A percentile compares a stretch with the other conserved stretches of the same genome.
phyloP scores from a whole-genome alignment of 2,113 vertebrate species.

The Colossoma macropomum region DNA sequence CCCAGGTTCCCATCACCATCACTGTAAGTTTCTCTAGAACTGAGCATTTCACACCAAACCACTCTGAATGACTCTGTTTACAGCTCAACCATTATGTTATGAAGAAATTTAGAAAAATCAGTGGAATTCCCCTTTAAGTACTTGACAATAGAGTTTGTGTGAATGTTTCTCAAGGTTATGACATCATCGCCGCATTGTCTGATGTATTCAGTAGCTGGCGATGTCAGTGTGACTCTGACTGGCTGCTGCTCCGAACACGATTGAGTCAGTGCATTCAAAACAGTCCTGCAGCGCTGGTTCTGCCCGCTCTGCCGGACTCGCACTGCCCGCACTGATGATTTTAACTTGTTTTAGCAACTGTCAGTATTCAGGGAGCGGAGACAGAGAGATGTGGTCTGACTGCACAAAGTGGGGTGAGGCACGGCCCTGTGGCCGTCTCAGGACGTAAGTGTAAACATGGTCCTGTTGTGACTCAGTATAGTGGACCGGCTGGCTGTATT shows the following conservation, averaged over 20 bases:
- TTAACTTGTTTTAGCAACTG: constrained; percentile 12
- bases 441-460: not conserved
- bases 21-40: too few relatives aligned
- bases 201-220: not conserved
- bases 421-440: not conserved
- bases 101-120: too few relatives aligned
- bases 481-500: too few relatives aligned
- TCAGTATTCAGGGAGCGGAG: not conserved
- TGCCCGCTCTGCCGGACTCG: constrained; percentile 13
- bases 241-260: not conserved
- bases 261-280: not conserved
- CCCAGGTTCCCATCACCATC: too few relatives aligned
- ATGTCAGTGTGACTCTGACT: not conserved
- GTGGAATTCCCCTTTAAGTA: not conserved
- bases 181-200: not conserved
- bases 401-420: not conserved
- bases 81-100: too few relatives aligned
- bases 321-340: not conserved
- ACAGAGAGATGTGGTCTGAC: constrained; percentile 2
- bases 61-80: too few relatives aligned
- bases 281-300: not conserved
- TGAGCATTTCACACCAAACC: too few relatives aligned
- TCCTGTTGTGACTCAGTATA: too few relatives aligned
- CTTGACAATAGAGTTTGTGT: not conserved
- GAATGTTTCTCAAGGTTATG: not conserved